phyloP scores from a whole-genome alignment of 2,113 vertebrate genomes.

The Syngnathus scovelli region DNA sequence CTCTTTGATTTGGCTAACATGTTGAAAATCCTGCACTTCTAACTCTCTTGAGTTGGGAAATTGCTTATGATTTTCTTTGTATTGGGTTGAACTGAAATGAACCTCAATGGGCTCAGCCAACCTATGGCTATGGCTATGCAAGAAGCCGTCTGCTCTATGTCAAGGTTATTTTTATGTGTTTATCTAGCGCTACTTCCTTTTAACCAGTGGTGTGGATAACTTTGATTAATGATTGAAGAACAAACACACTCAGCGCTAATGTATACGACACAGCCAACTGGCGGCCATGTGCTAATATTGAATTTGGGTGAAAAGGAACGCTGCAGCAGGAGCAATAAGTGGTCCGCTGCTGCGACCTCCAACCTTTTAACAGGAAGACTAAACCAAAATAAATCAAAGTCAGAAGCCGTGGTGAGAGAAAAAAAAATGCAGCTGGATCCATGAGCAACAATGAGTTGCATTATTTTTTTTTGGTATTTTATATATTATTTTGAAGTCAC shows the following conservation, averaged over 20 bases:
- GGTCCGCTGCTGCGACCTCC: conserved; percentile 14
- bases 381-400: conserved; percentile 22
- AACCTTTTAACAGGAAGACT: conserved; percentile 13
- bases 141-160: conserved; percentile 30
- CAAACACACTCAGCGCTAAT: conserved; percentile 65
- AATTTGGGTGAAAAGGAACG: conserved; percentile 33
- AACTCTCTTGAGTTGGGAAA: conserved; percentile 12
- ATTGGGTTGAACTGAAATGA: conserved; percentile 19
- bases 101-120: not conserved
- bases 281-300: conserved; percentile 59
- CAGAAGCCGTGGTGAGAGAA: conserved; percentile 15
- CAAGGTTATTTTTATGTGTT: conserved; percentile 49
- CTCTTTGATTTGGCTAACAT: conserved; percentile 32
- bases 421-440: conserved; percentile 36
- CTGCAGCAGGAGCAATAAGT: conserved; percentile 36
- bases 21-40: conserved; percentile 20
- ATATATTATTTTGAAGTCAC: conserved; percentile 3
- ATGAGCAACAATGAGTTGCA: conserved; percentile 27
- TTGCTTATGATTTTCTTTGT: conserved; percentile 22
- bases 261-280: conserved; percentile 36
- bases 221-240: conserved; percentile 67
- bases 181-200: conserved; percentile 53
- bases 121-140: not conserved
- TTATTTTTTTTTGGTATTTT: not conserved
- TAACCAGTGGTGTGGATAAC: conserved; percentile 44